Base-by-base conservation (phyloP, 2,797 vertebrate species). In the Iguana delicatissima region DNA sequence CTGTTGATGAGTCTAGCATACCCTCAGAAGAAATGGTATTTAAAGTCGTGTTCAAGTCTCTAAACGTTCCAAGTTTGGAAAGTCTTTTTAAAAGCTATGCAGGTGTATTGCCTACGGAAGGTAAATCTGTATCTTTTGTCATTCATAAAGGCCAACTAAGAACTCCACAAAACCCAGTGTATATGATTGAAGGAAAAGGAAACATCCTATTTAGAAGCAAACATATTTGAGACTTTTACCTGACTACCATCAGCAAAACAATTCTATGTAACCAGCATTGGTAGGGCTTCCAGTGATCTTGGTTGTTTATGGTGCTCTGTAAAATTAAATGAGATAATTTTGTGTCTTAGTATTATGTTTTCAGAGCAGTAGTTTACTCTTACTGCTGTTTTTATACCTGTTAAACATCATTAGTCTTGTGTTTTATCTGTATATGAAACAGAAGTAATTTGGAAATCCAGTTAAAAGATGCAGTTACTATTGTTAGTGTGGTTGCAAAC, bases 1-100 rank as follows among this genome's bases (percentile, higher is more conserved):
- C 24, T 18, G 24, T 73, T 79, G 73, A 9, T 64, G 55, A 62
- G 29, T 50, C 38, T 69, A 82, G 67, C 55, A 20, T 7, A 67
- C n/a, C 64, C 52, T 64, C 59, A 62, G 42, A 83, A 76, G 38
- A 83, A 89, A 74, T 50, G 20, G 8, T 57, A 89, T 85, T 26
- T 35, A 46, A 46, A 46, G 42, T 46, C 42, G 4, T 46, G 42
- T 46, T 46, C 42, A 46, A 46, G 42, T 46, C 42, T 46, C 42
- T 46, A 46, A 46, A 57, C 38, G 9, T 72, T 89, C 46, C 46
- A 67, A n/a, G 69, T 42, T 86, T 6, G 32, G 64, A 57, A 62
- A 89, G 46, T n/a, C 46, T 67, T 79, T 6, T 16, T 77, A 79
- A 32, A 79, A 26, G 42, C 59, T 69, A 22, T 55, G 29, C 52